These are phyloP conservation scores for Belonocnema kinseyi DNA, from an alignment of 1,140 invertebrate genomes.

Conservation along the genomic window DNA sequence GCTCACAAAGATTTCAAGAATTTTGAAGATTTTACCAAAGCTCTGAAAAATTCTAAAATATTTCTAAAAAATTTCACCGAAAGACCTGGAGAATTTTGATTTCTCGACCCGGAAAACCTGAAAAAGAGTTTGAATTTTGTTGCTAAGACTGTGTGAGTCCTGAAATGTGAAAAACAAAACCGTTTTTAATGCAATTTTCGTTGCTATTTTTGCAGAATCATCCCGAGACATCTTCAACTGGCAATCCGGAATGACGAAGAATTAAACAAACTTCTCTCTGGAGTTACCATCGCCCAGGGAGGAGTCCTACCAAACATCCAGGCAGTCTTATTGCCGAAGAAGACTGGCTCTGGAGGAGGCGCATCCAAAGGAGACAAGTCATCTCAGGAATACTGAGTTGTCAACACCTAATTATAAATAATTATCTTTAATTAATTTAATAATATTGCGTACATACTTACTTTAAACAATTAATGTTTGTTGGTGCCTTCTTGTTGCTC, in stretches of 20 bases:
- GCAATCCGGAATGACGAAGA: slow-evolving; percentile 86
- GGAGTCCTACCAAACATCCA: slow-evolving; percentile 85
- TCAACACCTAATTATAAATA: slow-evolving; percentile 45
- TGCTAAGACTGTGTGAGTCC: no score
- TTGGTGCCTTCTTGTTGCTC: no score
- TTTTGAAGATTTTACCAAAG: no score
- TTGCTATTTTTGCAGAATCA: slow-evolving; percentile 73
- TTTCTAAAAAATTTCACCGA: no score
- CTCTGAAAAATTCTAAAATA: no score
- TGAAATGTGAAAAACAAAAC: no score
- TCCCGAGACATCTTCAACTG: slow-evolving; percentile 82
- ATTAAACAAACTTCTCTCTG: slow-evolving; percentile 81
- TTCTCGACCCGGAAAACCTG: no score
- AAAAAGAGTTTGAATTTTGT: no score
- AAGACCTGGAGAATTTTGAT: no score
- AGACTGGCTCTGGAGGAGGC: slow-evolving; percentile 62
- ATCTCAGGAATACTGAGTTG: slow-evolving; percentile 63
- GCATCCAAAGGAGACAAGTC: slow-evolving; percentile 57
- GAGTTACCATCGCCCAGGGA: slow-evolving; percentile 84
- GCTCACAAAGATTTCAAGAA: no score
- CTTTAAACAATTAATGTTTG: no score
- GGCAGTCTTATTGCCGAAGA: slow-evolving; percentile 80
- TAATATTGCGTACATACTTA: no score
- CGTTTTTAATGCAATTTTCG: not conserved
- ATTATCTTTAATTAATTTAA: not conserved